These are phyloP conservation scores for Stenichneumon culpator DNA, from an alignment of 2,888 invertebrate genomes.

Conservation along the genomic window DNA sequence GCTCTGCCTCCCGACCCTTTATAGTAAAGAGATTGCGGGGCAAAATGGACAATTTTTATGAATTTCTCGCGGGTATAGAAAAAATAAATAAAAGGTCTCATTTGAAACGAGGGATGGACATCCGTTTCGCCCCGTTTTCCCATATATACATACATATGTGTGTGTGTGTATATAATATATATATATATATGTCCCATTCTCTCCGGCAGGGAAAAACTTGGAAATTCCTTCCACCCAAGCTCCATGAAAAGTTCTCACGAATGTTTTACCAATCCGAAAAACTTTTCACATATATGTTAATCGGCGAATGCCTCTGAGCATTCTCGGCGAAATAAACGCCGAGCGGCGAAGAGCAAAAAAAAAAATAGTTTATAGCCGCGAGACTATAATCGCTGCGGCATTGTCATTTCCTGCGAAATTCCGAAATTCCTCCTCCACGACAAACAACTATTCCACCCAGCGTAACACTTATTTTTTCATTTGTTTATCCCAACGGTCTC, in stretches of 20 bases:
- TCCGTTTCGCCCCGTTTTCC: too few species aligned
- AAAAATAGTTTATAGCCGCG: neutral
- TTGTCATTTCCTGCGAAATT: neutral
- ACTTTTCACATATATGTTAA: conserved; percentile 43
- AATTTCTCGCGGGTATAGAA: too few species aligned
- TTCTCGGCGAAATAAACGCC: neutral
- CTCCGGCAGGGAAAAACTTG: conserved; percentile 17
- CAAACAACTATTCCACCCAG: neutral
- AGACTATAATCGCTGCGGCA: neutral
- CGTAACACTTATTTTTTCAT: too few species aligned
- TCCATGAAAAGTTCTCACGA: conserved; percentile 29
- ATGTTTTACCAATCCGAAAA: conserved; percentile 8
- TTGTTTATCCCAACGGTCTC: neutral
- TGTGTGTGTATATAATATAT: too few species aligned
- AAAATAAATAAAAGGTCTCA: too few species aligned
- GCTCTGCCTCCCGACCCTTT: neutral
- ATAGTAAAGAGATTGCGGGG: neutral
- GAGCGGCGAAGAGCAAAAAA: neutral
- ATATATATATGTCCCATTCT: too few species aligned
- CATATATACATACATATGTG: too few species aligned
- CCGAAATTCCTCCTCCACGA: too few species aligned
- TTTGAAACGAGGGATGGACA: too few species aligned
- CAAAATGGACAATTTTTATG: neutral
- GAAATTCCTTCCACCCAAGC: conserved; percentile 20
- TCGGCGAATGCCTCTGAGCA: conserved; percentile 9